phyloP scores from a whole-genome alignment of 1,140 invertebrate species.

The Hylaeus anthracinus region DNA sequence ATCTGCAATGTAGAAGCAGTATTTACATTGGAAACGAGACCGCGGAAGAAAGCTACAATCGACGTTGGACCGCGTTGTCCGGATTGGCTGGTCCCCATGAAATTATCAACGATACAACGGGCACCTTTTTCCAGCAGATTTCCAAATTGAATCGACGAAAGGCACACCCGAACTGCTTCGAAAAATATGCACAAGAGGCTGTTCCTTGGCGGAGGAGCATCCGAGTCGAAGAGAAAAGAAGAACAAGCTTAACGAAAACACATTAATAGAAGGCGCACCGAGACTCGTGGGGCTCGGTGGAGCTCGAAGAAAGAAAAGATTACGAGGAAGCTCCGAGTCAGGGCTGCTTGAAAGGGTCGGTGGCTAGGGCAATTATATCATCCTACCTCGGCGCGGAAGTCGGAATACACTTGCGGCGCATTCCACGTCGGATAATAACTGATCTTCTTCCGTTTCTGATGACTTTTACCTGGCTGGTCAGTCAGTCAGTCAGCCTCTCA shows the following conservation, averaged over 20 bases:
- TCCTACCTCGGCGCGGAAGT: constrained; percentile 18
- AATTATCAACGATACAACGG: background rate
- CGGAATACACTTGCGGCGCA: constrained; percentile 44
- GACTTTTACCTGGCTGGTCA: constrained; percentile 43
- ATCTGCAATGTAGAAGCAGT: background rate
- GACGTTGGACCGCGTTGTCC: too few species aligned
- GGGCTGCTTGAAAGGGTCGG: constrained; percentile 29
- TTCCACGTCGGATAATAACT: constrained; percentile 51
- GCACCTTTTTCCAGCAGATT: background rate
- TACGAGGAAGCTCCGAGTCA: constrained; percentile 8
- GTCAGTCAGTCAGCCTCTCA: constrained; percentile 54
- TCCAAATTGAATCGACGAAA: background rate
- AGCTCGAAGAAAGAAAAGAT: constrained; percentile 15
- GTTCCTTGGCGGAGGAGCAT: background rate
- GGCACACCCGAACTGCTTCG: too few species aligned
- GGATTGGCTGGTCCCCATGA: too few species aligned
- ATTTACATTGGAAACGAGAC: background rate
- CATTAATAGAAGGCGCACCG: constrained; percentile 17
- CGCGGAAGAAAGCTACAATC: background rate
- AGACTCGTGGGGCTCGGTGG: background rate
- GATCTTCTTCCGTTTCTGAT: constrained; percentile 52
- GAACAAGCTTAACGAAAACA: constrained; percentile 20
- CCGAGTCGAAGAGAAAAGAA: background rate
- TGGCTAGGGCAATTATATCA: constrained; percentile 48
- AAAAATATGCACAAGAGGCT: too few species aligned